Percentiles rank a stretch among this genome's conserved stretches.
Conservation (phyloP, 2,797 vertebrate genomes). For the Cygnus olor region DNA sequence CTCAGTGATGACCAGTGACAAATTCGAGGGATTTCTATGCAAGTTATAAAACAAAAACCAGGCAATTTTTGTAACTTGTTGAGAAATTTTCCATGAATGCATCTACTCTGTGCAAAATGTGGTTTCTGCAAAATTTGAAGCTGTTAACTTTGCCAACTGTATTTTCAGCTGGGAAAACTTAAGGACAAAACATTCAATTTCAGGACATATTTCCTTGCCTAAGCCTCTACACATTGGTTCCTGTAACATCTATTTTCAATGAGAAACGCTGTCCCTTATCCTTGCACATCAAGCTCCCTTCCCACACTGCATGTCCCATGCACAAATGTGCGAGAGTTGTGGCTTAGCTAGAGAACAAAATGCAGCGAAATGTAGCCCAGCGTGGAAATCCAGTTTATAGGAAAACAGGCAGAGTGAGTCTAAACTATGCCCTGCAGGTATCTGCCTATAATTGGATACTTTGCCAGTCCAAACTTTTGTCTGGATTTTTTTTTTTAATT, state of each 20-base stretch:
- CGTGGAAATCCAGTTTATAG: background rate
- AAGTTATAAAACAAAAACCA: background rate
- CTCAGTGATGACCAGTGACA: background rate
- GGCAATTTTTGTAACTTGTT: background rate
- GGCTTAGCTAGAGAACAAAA: background rate
- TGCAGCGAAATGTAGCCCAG: background rate
- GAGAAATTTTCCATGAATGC: background rate
- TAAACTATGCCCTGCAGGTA: background rate
- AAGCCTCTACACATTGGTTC: background rate
- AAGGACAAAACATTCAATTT: background rate
- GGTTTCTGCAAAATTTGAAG: background rate
- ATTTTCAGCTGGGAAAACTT: background rate
- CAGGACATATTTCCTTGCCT: background rate
- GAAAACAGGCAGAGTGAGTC: background rate
- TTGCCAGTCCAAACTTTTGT: background rate
- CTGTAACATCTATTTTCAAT: background rate
- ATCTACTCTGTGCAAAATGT: background rate
- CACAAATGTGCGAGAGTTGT: background rate
- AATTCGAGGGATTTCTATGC: background rate
- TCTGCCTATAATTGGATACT: background rate
- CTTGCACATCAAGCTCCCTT: background rate
- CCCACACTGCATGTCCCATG: background rate
- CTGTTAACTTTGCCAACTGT: background rate
- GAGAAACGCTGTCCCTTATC: background rate
- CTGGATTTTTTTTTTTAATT: background rate